Percentiles rank a stretch among this genome's conserved stretches.
phyloP scores from a whole-genome alignment of 2,113 vertebrate species.

The Rhombomys opimus region DNA sequence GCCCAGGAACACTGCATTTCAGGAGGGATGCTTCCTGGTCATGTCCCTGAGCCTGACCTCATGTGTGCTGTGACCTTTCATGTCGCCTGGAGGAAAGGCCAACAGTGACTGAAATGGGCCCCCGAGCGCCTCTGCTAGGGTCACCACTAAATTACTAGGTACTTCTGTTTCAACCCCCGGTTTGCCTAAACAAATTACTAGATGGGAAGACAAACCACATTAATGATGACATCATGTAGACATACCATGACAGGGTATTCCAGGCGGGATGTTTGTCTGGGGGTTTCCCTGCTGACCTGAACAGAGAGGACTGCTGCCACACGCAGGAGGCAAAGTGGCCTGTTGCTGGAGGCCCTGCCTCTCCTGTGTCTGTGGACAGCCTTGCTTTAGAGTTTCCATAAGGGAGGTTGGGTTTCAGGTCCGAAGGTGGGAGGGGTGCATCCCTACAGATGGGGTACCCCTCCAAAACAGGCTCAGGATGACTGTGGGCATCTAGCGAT shows the following conservation, averaged over 20 bases:
- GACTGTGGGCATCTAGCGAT: background rate
- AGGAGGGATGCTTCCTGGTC: background rate
- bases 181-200: fast-evolving
- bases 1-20: background rate
- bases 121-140: background rate
- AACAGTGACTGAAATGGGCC: background rate
- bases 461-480: background rate
- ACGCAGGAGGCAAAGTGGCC: background rate
- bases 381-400: background rate
- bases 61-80: fast-evolving
- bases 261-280: too few species aligned
- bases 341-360: too few species aligned
- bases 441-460: background rate
- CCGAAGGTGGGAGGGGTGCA: too few species aligned
- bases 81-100: background rate
- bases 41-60: background rate
- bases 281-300: background rate
- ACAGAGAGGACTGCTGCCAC: background rate
- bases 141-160: fast-evolving
- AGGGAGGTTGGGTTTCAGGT: background rate
- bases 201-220: fast-evolving
- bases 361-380: background rate
- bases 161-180: background rate
- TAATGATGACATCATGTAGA: fast-evolving
- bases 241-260: fast-evolving